Base-by-base conservation (phyloP, 2,797 vertebrate species). In the Crotalus adamanteus region DNA sequence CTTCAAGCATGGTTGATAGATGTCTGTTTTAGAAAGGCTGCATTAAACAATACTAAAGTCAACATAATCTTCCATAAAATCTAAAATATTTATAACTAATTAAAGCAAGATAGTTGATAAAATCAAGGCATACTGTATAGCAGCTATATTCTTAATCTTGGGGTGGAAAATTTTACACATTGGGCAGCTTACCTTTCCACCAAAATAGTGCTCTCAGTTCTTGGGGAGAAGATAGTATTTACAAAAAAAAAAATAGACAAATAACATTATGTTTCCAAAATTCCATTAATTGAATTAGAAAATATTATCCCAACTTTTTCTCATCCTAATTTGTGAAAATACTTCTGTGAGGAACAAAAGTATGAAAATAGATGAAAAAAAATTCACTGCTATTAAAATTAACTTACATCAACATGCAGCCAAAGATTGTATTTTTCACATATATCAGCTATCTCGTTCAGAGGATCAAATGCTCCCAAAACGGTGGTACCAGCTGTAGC, bases 401-500 rank as follows among this genome's bases (percentile, higher is more conserved):
- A 59, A 97, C 98, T 98, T 96, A 98, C 97, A 18, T 98, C 98
- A 94, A 98, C 98, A 5, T 97, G 97, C 87, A 98, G 97, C 98
- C 98, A 98, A 91, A 98, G 97, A 90, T 94, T 95, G 8, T 98
- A 91, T 92, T 95, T 97, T 95, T 98, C 97, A 93, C 98, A 98
- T 95, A 98, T 94, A 91, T 97, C 96, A 0, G 98, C 98, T 37
- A 98, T 98, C 94, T 97, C 96, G 91, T 98, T 97, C 93, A 98
- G 96, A 93, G 98, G 98, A 96, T 98, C 98, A 85, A 99, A 99
- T 7, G 98, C 98, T 93, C 98, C 98, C 92, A 98, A 93, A 25
- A 98, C 98, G 0, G 98, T 98, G 65, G 98, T 99, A 28, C 98
- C 98, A 90, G 98, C 97, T 0, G 98, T 98, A 95, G 98, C 98